Percentiles rank a stretch among this genome's conserved stretches.
Evolutionary conservation across 2,113 vertebrate species (phyloP).

Genomic region (Sciurus niger): DNA sequence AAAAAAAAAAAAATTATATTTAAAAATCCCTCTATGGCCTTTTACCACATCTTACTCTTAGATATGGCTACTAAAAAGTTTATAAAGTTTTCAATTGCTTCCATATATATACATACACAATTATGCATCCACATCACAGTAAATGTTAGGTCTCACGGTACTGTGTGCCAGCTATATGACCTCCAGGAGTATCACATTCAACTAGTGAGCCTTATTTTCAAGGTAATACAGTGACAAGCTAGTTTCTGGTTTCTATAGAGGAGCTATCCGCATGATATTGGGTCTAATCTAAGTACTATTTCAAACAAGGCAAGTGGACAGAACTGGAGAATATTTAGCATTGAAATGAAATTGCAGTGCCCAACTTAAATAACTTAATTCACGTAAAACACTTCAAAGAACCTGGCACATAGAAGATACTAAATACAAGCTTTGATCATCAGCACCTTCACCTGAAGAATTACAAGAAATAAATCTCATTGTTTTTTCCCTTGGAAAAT

Average conservation of each 20-base stretch:
- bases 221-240: background rate
- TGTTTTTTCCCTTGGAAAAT: conserved; percentile 1
- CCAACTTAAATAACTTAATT: background rate
- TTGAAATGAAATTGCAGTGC: background rate
- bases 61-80: background rate
- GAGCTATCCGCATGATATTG: background rate
- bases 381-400: conserved; percentile 16
- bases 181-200: background rate
- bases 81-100: background rate
- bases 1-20: no score
- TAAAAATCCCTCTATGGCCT: background rate
- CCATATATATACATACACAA: no score
- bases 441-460: background rate
- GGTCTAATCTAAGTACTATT: background rate
- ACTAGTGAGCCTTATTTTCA: background rate
- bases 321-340: conserved; percentile 12
- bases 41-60: conserved; percentile 31
- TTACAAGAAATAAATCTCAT: background rate
- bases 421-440: conserved; percentile 5
- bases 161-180: background rate
- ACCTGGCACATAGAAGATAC: background rate
- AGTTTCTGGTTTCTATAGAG: background rate
- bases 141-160: background rate
- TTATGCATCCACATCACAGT: background rate
- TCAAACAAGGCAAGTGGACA: background rate